Evolutionary conservation across 2,888 invertebrate species (phyloP), one percentile per base, ranked within the genome.

Genomic region (Andrena trimmerana): DNA sequence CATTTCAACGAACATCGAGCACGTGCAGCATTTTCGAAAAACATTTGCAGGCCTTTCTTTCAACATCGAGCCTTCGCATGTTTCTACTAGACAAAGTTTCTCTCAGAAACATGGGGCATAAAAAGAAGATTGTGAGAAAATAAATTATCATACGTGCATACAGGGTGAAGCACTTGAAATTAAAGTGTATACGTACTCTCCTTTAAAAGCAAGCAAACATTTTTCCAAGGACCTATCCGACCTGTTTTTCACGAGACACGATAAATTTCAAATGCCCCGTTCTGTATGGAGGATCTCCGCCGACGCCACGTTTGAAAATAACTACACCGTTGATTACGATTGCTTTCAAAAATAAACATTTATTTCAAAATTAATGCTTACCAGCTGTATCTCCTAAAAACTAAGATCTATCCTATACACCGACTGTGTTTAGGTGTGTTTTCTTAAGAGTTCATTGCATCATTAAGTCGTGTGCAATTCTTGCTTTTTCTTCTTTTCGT

Each of bases 361-460:
- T 93, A 93, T 93, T 93, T 93, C 92, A 92, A 93, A 93, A 93
- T 93, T 93, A 93, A 93, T 93, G 92, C 92, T 93, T 92, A 92
- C 90, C 91, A 92, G 90, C 89, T 92, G 90, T 92, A 92, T 89
- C 57, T 57, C 90, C 92, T 93, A 92, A 92, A 91, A 91, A 89
- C 92, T 93, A 93, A 91, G 90, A 90, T 90, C 79, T 92, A 90
- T 87, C 90, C 90, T 92, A 91, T 90, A 92, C 92, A 93, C 90
- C 87, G 87, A 91, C 81, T 85, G 90, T 92, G 88, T 90, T 91
- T 90, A 90, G 92, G 90, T 92, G 86, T 88, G 81, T 10, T 81
- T 90, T 84, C 86, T 87, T 87, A 89, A 81, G 78, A 88, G 57
- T 83, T 85, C 86, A 90, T 86, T 86, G 85, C 89, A 84, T 90